Evolutionary conservation across 2,113 vertebrate genomes (phyloP).

Genomic region (Oreochromis aureus): DNA sequence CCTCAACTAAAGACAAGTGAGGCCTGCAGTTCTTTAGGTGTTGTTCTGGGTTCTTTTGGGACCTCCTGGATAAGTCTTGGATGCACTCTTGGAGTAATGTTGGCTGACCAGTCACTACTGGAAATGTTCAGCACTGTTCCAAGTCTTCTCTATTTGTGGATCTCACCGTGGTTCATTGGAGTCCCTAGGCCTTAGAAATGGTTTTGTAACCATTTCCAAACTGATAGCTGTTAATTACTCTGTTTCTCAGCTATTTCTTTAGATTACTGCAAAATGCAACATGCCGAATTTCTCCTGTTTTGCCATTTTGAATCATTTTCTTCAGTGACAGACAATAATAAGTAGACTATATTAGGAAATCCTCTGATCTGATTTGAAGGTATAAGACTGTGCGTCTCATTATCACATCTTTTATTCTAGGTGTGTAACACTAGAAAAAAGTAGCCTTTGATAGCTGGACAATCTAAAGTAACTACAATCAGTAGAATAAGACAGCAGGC

Average conservation of each 20-base stretch:
- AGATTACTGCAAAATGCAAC: background rate
- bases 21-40: background rate
- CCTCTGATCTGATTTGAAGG: conserved; percentile 25
- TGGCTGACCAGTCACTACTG: background rate
- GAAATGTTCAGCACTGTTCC: background rate
- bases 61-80: background rate
- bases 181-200: background rate
- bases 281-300: background rate
- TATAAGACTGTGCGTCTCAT: background rate
- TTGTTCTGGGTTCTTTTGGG: background rate
- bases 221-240: background rate
- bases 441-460: background rate
- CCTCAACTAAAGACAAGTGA: background rate
- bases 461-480: conserved; percentile 1
- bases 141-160: background rate
- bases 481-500: background rate
- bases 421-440: background rate
- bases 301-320: background rate
- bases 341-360: background rate
- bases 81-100: background rate
- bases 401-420: background rate
- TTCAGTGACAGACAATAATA: background rate
- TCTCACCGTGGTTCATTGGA: background rate
- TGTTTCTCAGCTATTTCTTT: background rate
- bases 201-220: background rate